These are phyloP conservation scores for Caenorhabditis becei DNA, from an alignment of 2,888 invertebrate species.

Conservation along the genomic window DNA sequence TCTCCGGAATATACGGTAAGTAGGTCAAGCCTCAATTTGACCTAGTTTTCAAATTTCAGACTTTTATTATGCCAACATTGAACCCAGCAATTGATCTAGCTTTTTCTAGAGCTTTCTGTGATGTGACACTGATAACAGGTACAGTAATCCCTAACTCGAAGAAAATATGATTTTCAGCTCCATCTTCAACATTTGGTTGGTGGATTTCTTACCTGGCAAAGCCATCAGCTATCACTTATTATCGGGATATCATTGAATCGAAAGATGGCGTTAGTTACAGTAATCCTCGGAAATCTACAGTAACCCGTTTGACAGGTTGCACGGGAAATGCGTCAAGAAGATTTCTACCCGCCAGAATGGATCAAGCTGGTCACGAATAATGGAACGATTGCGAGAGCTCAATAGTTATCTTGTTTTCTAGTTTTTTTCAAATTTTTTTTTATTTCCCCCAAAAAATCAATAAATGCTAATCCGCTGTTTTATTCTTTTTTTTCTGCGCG, in stretches of 20 bases:
- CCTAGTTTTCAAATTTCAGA: conserved; percentile 18
- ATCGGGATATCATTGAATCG: conserved; percentile 26
- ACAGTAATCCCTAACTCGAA: neutral
- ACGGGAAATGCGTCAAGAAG: conserved; percentile 27
- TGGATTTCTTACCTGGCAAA: conserved; percentile 42
- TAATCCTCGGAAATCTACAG: no score
- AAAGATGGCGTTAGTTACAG: conserved; percentile 12
- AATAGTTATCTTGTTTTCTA: no score
- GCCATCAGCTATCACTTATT: conserved; percentile 15
- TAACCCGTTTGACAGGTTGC: no score
- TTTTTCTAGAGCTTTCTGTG: conserved; percentile 57
- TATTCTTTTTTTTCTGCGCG: conserved; percentile 8
- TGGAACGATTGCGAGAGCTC: neutral
- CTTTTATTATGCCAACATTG: conserved; percentile 50
- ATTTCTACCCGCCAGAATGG: conserved; percentile 43
- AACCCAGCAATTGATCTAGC: conserved; percentile 59
- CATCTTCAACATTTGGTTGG: conserved; percentile 55
- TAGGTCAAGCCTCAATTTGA: conserved; percentile 23
- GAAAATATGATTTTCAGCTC: conserved; percentile 17
- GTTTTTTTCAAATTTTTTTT: no score
- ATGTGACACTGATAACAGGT: conserved; percentile 62
- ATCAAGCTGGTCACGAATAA: conserved; percentile 5
- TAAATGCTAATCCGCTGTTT: conserved; percentile 13
- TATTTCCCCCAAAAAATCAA: no score
- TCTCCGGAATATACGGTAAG: neutral